Evolutionary conservation across 2,797 vertebrate species (phyloP).

Genomic region (Centropyge bicolor): DNA sequence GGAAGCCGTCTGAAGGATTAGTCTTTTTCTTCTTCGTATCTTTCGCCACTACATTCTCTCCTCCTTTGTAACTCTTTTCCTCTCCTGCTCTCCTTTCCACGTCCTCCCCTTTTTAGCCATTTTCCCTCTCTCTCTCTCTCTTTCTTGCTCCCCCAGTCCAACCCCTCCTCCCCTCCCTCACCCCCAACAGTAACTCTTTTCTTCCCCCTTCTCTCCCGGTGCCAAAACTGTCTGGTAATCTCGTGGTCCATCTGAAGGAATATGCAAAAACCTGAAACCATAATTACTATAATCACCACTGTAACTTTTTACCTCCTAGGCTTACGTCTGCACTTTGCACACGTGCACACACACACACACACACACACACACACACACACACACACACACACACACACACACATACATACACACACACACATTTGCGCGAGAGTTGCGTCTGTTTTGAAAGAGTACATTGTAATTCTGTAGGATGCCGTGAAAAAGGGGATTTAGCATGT

Average conservation of each 20-base stretch:
- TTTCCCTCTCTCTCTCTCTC: constrained; percentile 15
- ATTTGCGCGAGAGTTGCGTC: constrained; percentile 18
- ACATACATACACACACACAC: constrained; percentile 4
- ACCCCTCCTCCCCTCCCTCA: not conserved
- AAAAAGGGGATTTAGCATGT: constrained; percentile 62
- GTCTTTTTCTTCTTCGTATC: constrained; percentile 64
- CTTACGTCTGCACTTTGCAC: constrained; percentile 63
- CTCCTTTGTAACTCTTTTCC: constrained; percentile 43
- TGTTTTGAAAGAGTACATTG: constrained; percentile 68
- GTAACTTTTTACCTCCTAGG: constrained; percentile 76
- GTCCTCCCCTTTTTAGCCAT: constrained; percentile 18
- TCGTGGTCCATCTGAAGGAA: constrained; percentile 73
- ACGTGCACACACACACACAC: not conserved
- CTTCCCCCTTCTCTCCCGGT: constrained; percentile 11
- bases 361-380: constrained; percentile 5
- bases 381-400: constrained; percentile 7
- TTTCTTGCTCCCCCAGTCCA: constrained; percentile 17
- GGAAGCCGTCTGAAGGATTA: constrained; percentile 75
- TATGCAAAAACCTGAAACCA: constrained; percentile 81
- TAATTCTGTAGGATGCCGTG: constrained; percentile 64
- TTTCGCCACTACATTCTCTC: constrained; percentile 51
- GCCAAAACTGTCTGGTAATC: constrained; percentile 73
- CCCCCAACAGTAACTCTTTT: constrained; percentile 61
- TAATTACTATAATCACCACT: constrained; percentile 81
- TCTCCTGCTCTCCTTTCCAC: constrained; percentile 37